Evolutionary conservation across 2,797 vertebrate species (phyloP).

Genomic region (Tauraco hartlaubi): DNA sequence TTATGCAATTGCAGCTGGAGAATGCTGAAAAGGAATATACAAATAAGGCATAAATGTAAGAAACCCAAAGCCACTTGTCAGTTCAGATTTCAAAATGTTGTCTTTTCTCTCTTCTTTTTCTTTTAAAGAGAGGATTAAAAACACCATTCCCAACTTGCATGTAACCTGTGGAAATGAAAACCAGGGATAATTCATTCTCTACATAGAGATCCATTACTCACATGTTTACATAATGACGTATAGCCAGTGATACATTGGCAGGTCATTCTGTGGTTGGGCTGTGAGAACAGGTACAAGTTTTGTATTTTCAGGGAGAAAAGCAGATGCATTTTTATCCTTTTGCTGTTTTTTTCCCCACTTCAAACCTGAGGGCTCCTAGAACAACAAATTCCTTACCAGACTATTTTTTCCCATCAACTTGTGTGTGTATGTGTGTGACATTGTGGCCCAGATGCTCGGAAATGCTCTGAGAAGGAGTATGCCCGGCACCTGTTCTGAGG

Average conservation of each 20-base stretch:
- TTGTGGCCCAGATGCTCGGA: background rate
- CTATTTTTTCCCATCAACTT: background rate
- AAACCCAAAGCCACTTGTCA: slow-evolving; percentile 40
- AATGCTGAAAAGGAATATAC: background rate
- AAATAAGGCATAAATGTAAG: slow-evolving; percentile 24
- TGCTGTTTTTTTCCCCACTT: background rate
- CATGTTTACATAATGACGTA: background rate
- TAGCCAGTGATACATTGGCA: background rate
- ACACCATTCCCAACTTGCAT: background rate
- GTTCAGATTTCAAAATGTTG: slow-evolving; percentile 44
- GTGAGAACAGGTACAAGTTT: background rate
- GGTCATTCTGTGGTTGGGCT: background rate
- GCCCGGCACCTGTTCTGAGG: background rate
- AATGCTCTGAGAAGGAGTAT: background rate
- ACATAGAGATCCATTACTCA: background rate
- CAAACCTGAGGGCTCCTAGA: background rate
- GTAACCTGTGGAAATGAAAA: slow-evolving; percentile 37
- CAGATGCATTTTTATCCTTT: background rate
- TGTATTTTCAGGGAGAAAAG: background rate
- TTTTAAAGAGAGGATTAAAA: slow-evolving; percentile 31
- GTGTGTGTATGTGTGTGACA: background rate
- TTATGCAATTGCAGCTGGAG: slow-evolving; percentile 34
- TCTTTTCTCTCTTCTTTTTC: background rate
- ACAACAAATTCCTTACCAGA: background rate
- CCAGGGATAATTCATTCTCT: slow-evolving; percentile 17